Base-by-base conservation (phyloP, 2,888 invertebrate genomes). In the Dorcus hopei region DNA sequence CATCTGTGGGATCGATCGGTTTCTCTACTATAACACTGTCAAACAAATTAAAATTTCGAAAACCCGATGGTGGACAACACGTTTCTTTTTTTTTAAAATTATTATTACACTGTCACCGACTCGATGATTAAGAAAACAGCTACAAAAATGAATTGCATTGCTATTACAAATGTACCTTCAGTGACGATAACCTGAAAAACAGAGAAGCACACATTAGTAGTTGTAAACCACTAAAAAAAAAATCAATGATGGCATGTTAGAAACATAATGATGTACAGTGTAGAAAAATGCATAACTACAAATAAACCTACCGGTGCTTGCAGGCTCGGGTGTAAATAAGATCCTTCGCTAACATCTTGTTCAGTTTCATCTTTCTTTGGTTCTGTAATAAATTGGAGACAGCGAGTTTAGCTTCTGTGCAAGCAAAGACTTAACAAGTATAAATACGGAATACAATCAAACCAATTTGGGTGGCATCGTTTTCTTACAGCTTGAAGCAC, bases 321-420 rank as follows among this genome's bases (percentile, higher is more conserved):
- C 19, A 94, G 81, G 73, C 90, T 91, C n/a, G 93, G 94, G 77
- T 95, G 95, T 19, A 95, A 81, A 72, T 95, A 95, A 61, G 88
- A 85, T 50, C 87, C 87, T 62, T 81, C 82, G 57, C 82, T 82
- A 49, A 80, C 81, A 54, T 80, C 82, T 66, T 84, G 84, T 66
- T 85, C 85, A 78, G 74, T 65, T 65, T 78, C 77, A 72, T 67
- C 66, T 26, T 51, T 58, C 50, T 62, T 63, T 56, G 63, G 56
- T 47, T 59, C 62, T 65, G 33, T 26, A 11, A 45, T 14, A 38
- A 53, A 53, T 19, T 4, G 9, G 26, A 33, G 26, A 33, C 26
- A 33, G 26, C 26, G 26, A 33, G 26, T 33, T 33, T 33, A 33
- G 26, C 26, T 33, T 33, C 26, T 6, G 26, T 7, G 26, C 26